phyloP scores from a whole-genome alignment of 2,888 invertebrate species.

The Unio delphinus region DNA sequence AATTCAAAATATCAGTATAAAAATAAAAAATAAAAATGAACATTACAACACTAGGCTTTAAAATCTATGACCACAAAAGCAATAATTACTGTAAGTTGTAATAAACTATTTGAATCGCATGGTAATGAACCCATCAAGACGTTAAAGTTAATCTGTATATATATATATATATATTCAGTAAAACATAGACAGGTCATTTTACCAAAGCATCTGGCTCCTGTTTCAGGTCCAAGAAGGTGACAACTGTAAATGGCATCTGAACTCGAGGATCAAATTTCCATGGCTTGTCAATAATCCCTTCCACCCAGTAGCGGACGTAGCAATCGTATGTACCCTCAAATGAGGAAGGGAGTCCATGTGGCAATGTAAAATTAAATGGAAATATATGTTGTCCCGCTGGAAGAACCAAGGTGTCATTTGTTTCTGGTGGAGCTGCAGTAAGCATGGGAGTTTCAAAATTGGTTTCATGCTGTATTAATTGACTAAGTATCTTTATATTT shows the following conservation, averaged over 20 bases:
- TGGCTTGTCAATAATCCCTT: constrained; percentile 84
- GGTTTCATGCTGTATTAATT: no score
- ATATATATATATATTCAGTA: no score
- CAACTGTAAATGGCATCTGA: constrained; percentile 86
- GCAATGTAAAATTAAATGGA: constrained; percentile 84
- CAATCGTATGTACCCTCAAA: constrained; percentile 51
- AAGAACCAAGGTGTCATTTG: constrained; percentile 72
- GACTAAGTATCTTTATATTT: no score
- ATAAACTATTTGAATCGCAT: no score
- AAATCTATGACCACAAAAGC: no score
- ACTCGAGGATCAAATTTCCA: constrained; percentile 89
- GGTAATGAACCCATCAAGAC: no score
- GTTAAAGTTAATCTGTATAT: no score
- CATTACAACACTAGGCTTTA: no score
- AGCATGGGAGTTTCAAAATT: no score
- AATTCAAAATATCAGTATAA: no score
- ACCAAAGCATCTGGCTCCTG: constrained; percentile 46
- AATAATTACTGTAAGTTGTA: no score
- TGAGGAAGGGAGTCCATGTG: constrained; percentile 71
- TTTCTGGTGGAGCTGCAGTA: neutral
- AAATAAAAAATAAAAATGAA: no score
- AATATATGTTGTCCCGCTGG: constrained; percentile 80
- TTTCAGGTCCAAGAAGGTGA: constrained; percentile 87
- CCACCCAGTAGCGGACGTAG: constrained; percentile 84
- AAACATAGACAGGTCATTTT: constrained; percentile 2